Evolutionary conservation across 2,797 vertebrate species (phyloP).

Genomic region (Propithecus deckenii): DNA sequence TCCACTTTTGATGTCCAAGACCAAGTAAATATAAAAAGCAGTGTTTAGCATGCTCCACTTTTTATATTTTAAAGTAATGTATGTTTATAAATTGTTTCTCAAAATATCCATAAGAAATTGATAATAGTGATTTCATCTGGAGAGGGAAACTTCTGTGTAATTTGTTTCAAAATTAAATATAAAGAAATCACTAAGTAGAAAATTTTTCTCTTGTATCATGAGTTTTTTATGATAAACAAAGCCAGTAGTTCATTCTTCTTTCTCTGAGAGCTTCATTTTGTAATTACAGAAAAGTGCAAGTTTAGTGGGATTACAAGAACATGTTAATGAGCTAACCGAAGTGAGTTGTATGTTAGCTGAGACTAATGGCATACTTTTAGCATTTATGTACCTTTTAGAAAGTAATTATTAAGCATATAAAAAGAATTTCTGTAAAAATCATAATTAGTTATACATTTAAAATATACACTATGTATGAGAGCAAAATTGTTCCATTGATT

Average conservation of each 20-base stretch:
- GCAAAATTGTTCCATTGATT: background rate
- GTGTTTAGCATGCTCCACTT: background rate
- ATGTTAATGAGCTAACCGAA: background rate
- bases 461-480: background rate
- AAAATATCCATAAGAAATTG: conserved; percentile 10
- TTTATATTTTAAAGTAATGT: background rate
- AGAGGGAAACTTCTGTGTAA: background rate
- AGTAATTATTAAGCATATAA: background rate
- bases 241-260: background rate
- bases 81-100: background rate
- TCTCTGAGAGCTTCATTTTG: background rate
- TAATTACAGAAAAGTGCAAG: background rate
- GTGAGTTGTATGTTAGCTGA: background rate
- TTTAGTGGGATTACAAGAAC: conserved; percentile 7
- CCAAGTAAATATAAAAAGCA: background rate
- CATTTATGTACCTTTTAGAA: background rate
- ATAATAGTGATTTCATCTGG: background rate
- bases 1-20: background rate
- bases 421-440: conserved; percentile 30
- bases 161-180: background rate
- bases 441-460: background rate
- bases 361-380: background rate
- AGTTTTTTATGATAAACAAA: background rate
- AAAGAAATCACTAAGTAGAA: background rate
- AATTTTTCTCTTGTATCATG: background rate